These are phyloP conservation scores for Anastrepha obliqua DNA, from an alignment of 1,140 invertebrate species.

Conservation along the genomic window DNA sequence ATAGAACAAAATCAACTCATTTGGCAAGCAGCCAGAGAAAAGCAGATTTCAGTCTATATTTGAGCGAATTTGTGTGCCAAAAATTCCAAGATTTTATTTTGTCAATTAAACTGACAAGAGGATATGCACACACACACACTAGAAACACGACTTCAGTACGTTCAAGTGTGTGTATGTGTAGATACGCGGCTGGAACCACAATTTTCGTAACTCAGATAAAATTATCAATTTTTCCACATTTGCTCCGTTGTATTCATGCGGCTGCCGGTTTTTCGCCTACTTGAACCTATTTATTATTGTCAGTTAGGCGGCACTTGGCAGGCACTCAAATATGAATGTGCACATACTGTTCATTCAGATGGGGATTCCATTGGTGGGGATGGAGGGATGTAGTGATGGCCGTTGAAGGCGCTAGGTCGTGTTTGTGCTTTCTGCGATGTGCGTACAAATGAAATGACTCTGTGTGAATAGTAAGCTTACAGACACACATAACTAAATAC, in stretches of 20 bases:
- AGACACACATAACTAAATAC: background rate
- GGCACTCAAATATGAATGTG: background rate
- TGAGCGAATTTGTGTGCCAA: conserved; percentile 13
- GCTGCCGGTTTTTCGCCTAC: conserved; percentile 43
- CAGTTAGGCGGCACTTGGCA: conserved; percentile 37
- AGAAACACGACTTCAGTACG: background rate
- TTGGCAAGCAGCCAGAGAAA: conserved; percentile 12
- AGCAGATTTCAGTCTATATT: conserved; percentile 41
- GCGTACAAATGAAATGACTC: background rate
- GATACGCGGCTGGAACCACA: background rate
- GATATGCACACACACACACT: background rate
- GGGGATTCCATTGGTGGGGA: background rate
- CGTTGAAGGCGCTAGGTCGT: background rate
- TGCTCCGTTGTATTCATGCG: conserved; percentile 22
- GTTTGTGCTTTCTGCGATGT: background rate
- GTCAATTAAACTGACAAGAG: conserved; percentile 41
- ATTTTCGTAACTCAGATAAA: conserved; percentile 4
- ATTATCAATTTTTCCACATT: conserved; percentile 5
- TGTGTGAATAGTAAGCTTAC: background rate
- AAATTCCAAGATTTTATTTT: conserved; percentile 34
- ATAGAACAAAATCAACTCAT: background rate
- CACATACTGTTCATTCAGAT: background rate
- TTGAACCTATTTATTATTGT: conserved; percentile 45
- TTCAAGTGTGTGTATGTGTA: background rate
- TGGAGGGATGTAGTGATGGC: background rate